Evolutionary conservation across 2,888 invertebrate genomes (phyloP).

Genomic region (Hypomecis atomaria): DNA sequence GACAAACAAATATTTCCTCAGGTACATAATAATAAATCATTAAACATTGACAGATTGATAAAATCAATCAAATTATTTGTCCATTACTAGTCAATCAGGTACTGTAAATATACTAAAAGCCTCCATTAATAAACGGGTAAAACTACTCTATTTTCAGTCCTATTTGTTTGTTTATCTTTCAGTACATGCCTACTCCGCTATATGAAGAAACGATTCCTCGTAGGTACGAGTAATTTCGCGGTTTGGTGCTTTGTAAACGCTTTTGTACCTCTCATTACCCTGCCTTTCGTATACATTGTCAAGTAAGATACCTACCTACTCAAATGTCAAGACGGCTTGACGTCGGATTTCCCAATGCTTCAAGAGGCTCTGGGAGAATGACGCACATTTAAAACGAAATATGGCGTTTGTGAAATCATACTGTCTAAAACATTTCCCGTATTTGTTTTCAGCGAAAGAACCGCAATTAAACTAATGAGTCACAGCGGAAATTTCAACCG

Average conservation of each 20-base stretch:
- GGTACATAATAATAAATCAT: too few species aligned
- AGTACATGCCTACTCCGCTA: background rate
- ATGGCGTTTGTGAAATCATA: background rate
- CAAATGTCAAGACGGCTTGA: conserved; percentile 14
- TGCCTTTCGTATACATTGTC: conserved; percentile 24
- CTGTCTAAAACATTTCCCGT: background rate
- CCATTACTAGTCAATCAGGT: background rate
- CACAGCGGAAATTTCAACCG: conserved; percentile 14
- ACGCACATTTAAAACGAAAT: background rate
- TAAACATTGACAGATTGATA: too few species aligned
- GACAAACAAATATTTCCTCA: background rate
- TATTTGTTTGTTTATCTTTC: conserved; percentile 9
- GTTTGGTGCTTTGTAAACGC: conserved; percentile 37
- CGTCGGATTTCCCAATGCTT: conserved; percentile 11
- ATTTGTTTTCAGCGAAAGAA: conserved; percentile 1
- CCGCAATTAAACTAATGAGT: conserved; percentile 20
- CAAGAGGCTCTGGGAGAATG: conserved; percentile 3
- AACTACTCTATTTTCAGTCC: background rate
- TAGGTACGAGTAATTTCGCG: conserved; percentile 37
- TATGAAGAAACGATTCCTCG: conserved; percentile 14
- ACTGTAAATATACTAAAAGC: background rate
- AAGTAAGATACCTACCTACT: conserved; percentile 21
- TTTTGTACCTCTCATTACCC: conserved; percentile 32
- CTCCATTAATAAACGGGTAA: background rate
- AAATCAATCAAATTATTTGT: background rate